phyloP scores from a whole-genome alignment of 2,797 vertebrate genomes.

The Tachyglossus aculeatus region DNA sequence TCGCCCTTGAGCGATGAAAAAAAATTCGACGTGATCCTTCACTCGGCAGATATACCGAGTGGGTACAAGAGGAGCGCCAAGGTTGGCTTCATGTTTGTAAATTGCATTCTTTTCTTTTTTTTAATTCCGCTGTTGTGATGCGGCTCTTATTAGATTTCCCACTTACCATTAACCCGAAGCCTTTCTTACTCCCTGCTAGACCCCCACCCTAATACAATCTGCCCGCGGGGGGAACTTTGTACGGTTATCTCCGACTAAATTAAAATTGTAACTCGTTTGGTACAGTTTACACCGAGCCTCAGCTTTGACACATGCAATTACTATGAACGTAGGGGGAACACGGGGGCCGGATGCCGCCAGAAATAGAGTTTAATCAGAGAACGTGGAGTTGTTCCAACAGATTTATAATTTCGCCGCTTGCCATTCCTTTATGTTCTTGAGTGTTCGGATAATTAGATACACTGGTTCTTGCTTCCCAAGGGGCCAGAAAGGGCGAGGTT shows the following conservation, averaged over 20 bases:
- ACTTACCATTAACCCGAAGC: constrained; percentile 78
- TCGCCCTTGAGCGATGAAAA: constrained; percentile 1
- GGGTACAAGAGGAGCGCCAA: constrained; percentile 84
- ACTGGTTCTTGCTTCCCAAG: constrained; percentile 72
- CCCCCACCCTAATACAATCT: constrained; percentile 82
- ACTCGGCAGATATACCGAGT: constrained; percentile 1
- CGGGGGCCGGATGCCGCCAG: constrained; percentile 80
- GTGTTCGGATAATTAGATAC: constrained; percentile 82
- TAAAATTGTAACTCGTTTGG: constrained; percentile 82
- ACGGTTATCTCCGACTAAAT: constrained; percentile 84
- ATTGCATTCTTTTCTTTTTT: constrained; percentile 90
- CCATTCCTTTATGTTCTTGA: constrained; percentile 77
- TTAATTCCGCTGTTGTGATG: constrained; percentile 77
- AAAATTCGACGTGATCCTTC: constrained; percentile 13
- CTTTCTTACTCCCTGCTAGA: constrained; percentile 82
- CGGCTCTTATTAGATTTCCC: constrained; percentile 76
- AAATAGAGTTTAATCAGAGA: constrained; percentile 86
- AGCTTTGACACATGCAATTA: constrained; percentile 90
- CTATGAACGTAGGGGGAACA: constrained; percentile 76
- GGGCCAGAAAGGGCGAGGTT: constrained; percentile 73
- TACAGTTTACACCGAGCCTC: constrained; percentile 78
- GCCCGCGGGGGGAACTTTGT: constrained; percentile 76
- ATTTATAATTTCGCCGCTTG: constrained; percentile 80
- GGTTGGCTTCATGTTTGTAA: constrained; percentile 90
- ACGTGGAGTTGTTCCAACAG: constrained; percentile 75